Base-by-base conservation (phyloP, 2,888 invertebrate genomes). In the Drosophila infuscata region DNA sequence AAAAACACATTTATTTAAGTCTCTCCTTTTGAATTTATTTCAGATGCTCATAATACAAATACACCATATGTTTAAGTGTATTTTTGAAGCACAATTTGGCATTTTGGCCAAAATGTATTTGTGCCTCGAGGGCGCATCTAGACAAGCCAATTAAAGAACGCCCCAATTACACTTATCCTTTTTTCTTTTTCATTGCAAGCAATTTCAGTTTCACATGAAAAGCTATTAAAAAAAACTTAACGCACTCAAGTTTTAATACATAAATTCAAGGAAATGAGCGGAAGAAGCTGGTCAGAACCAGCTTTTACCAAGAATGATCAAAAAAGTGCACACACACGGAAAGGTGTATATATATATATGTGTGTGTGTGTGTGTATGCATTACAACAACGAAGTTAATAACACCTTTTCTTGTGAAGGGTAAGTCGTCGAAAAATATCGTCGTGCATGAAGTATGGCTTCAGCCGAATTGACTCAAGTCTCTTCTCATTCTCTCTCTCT, bases 321-420 rank as follows among this genome's bases (percentile, higher is more conserved):
- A 90, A 86, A 83, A 88, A 82, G 70, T 76, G 80, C 79, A 86
- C 79, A 81, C 69, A 79, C 54, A 66, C 49, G 53, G 35, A 69
- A 33, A 62, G 48, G 3, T 48, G 11, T n/a, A 35, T 43, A 32
- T 58, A 30, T 38, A 25, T n/a, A 1, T 17, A 12, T 33, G 25
- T 20, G 46, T 57, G n/a, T 46, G 35, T 41, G 38, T 48, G 35
- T 63, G 41, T 66, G 43, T 59, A 25, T 52, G 62, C 54, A 73
- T 78, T 81, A 80, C 70, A 71, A 66, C 74, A 86, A 78, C 89
- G 76, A 85, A 83, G 90, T 85, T 85, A 86, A 86, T 86, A 86
- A 86, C 85, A 86, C 85, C 85, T 90, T 86, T 86, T 86, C 89
- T 79, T 88, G 74, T 86, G 90, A 86, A 86, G 85, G 90, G 85